phyloP scores from a whole-genome alignment of 2,113 vertebrate species.

The Saguinus imperator region DNA sequence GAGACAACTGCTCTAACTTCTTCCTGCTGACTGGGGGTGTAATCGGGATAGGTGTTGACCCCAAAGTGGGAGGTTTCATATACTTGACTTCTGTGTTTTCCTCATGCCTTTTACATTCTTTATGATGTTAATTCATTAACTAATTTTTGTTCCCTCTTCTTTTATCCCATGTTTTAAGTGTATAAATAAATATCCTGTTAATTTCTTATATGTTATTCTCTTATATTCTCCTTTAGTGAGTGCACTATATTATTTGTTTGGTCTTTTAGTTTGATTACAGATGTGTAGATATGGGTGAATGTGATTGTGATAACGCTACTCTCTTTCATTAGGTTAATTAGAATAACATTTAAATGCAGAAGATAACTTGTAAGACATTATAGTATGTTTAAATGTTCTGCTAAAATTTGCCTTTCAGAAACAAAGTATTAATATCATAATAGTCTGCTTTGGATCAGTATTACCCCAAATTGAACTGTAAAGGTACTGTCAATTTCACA shows the following conservation, averaged over 20 bases:
- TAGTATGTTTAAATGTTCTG: background rate
- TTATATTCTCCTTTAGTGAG: background rate
- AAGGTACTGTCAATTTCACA: background rate
- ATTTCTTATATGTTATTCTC: background rate
- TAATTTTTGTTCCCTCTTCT: background rate
- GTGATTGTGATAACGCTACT: background rate
- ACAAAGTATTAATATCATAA: background rate
- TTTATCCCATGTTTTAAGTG: background rate
- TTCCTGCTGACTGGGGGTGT: no score
- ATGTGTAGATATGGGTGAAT: background rate
- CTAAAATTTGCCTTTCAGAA: conserved; percentile 21
- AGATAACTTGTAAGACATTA: background rate
- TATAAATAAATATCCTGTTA: background rate
- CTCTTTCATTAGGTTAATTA: background rate
- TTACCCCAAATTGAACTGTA: background rate
- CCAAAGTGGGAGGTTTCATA: background rate
- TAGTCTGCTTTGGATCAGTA: background rate
- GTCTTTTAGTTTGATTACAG: background rate
- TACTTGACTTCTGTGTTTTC: background rate
- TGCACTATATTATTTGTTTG: background rate
- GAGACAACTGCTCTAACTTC: no score
- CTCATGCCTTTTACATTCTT: background rate
- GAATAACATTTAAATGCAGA: background rate
- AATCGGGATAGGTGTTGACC: no score
- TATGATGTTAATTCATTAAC: background rate